Evolutionary conservation across 2,797 vertebrate genomes (phyloP).

Genomic region (Ambastaia sidthimunki): DNA sequence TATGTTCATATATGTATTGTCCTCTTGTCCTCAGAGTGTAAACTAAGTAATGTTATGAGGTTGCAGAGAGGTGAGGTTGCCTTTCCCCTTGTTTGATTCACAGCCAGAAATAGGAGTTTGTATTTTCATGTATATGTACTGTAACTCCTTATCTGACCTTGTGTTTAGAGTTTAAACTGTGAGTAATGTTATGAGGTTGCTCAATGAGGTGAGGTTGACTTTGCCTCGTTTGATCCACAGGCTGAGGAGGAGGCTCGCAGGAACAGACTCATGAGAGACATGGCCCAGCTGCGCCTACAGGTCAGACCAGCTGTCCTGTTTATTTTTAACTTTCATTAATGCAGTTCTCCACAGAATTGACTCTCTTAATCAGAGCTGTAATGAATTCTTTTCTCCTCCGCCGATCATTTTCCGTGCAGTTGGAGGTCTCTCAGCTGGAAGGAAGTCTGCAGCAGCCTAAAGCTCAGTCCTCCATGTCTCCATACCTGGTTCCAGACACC

Average conservation of each 20-base stretch:
- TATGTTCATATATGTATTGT: no score
- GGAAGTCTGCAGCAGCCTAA: constrained; percentile 97
- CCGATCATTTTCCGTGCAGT: constrained; percentile 71
- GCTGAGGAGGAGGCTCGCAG: constrained; percentile 95
- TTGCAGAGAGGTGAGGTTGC: no score
- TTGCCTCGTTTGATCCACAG: constrained; percentile 67
- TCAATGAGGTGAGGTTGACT: background rate
- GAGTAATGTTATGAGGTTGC: constrained; percentile 17
- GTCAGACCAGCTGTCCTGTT: constrained; percentile 67
- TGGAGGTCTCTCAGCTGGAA: constrained; percentile 97
- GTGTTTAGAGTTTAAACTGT: constrained; percentile 7
- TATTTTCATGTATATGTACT: background rate
- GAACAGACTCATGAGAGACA: constrained; percentile 96
- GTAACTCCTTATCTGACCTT: background rate
- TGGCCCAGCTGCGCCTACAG: constrained; percentile 97
- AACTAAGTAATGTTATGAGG: no score
- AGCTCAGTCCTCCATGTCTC: constrained; percentile 95
- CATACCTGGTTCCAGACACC: constrained; percentile 94
- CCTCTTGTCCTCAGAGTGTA: no score
- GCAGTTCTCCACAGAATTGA: background rate
- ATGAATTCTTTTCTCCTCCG: constrained; percentile 12
- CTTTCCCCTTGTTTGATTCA: no score
- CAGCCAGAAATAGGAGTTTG: no score
- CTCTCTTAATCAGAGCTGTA: background rate
- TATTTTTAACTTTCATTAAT: constrained; percentile 21